Conservation (phyloP, 2,113 vertebrate genomes). For the Acrocephalus kingi region DNA sequence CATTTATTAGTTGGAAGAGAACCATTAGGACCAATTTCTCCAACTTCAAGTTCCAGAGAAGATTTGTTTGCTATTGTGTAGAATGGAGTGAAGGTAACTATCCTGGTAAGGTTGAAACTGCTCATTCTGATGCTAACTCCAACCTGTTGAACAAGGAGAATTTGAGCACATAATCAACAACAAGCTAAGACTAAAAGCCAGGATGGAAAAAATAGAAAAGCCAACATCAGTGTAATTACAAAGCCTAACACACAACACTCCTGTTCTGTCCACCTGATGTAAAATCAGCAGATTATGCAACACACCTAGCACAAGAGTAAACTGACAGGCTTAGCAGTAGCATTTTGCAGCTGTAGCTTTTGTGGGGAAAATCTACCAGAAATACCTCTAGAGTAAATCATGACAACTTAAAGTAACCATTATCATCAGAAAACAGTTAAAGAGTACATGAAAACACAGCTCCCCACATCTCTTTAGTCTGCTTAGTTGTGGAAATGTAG, state of each 20-base stretch:
- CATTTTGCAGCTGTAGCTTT: neutral
- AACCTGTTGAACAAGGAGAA: slow-evolving; percentile 75
- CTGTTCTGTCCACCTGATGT: neutral
- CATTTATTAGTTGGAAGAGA: slow-evolving; percentile 79
- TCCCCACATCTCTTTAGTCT: neutral
- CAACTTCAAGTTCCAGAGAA: slow-evolving; percentile 89
- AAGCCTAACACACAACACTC: neutral
- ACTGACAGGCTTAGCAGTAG: neutral
- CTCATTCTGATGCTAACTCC: slow-evolving; percentile 96
- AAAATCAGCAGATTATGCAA: neutral
- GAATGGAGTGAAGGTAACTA: slow-evolving; percentile 94
- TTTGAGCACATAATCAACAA: neutral
- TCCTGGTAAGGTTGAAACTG: slow-evolving; percentile 91
- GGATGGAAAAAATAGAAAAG: neutral
- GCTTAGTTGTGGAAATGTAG: neutral
- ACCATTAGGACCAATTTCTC: slow-evolving; percentile 79
- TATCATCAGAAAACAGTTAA: neutral
- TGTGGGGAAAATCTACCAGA: neutral
- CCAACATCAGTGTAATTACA: neutral
- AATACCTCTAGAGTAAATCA: neutral
- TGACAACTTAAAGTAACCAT: neutral
- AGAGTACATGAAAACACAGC: neutral
- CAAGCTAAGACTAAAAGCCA: neutral
- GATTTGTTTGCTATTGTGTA: slow-evolving; percentile 92
- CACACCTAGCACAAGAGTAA: neutral